These are phyloP conservation scores for Polyommatus icarus DNA, from an alignment of 2,888 invertebrate genomes.

Conservation along the genomic window DNA sequence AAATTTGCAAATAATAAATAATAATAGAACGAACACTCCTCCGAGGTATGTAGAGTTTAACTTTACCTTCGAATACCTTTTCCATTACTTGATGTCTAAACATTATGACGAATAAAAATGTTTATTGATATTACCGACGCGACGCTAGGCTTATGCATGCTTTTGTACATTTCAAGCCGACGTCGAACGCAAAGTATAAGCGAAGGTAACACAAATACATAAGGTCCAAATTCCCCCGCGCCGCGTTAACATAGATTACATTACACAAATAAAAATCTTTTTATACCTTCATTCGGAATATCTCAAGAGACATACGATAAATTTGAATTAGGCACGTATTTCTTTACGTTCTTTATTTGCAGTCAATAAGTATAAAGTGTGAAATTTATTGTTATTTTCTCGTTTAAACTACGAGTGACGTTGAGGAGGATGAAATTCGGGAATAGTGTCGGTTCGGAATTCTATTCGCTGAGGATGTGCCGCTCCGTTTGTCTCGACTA, in stretches of 20 bases:
- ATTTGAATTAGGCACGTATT: constrained; percentile 16
- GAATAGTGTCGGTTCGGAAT: not conserved
- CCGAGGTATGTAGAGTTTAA: not conserved
- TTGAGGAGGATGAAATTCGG: not conserved
- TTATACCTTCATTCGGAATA: constrained; percentile 21
- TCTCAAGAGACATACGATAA: constrained; percentile 27
- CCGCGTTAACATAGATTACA: constrained; percentile 9
- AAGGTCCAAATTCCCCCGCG: not conserved
- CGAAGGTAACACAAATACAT: not conserved
- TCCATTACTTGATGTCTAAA: constrained; percentile 21
- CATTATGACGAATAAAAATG: constrained; percentile 25
- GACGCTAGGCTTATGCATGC: not conserved
- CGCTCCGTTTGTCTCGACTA: not conserved
- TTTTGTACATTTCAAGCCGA: constrained; percentile 11
- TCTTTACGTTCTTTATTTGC: constrained; percentile 14
- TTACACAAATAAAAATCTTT: constrained; percentile 27
- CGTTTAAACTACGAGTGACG: constrained; percentile 16
- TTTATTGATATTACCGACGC: constrained; percentile 28
- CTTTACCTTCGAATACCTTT: constrained; percentile 5
- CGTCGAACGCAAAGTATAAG: not conserved
- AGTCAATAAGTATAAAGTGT: constrained; percentile 6
- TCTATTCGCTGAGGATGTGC: not conserved
- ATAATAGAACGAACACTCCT: not conserved
- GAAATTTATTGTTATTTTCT: constrained; percentile 12
- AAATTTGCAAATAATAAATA: not conserved